Base-by-base conservation (phyloP, 2,113 vertebrate genomes). In the Scomber japonicus region DNA sequence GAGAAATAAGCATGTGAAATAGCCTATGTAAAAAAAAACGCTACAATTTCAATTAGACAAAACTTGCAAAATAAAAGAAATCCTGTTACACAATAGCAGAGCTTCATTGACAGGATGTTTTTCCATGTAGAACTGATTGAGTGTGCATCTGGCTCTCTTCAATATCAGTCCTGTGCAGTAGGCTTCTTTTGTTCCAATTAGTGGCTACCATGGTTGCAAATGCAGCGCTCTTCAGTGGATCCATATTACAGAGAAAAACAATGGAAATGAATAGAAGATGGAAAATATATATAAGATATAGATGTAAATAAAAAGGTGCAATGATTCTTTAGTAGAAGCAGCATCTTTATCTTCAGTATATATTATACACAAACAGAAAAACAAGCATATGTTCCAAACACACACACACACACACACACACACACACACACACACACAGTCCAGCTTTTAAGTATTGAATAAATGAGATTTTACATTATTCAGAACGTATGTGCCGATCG, bases 391-490 rank as follows among this genome's bases (percentile, higher is more conserved):
- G 51, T 53, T 79, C 35, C n/a, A 61, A 19, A 63, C 56, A 40
- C 21, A 74, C 35, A 40, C 35, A 62, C 53, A 73, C 54, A 56
- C 48, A 78, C 31, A 71, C 53, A 69, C 31, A 77, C 53, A 68
- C 49, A 57, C 48, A 49, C 51, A 65, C 40, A 71, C 31, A 69
- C 50, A 69, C 53, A 68, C n/a, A 44, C 1, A 17, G 17, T 54
- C 65, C 64, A 70, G 21, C 55, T 85, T 72, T 78, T 11, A 63
- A 59, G 45, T 46, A 44, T 16, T 31, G 64, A 83, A 85, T 82
- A 79, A 78, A 77, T 67, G 35, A 55, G 54, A 70, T 68, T 76
- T 31, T 87, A 65, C 83, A 92, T 92, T 87, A 92, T 88, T 91
- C 78, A 91, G 45, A 80, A 57, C 69, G 65, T 63, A 48, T 79